Evolutionary conservation across 2,113 vertebrate species (phyloP), one percentile per base, ranked within the genome.

Genomic region (Lophura nycthemera): DNA sequence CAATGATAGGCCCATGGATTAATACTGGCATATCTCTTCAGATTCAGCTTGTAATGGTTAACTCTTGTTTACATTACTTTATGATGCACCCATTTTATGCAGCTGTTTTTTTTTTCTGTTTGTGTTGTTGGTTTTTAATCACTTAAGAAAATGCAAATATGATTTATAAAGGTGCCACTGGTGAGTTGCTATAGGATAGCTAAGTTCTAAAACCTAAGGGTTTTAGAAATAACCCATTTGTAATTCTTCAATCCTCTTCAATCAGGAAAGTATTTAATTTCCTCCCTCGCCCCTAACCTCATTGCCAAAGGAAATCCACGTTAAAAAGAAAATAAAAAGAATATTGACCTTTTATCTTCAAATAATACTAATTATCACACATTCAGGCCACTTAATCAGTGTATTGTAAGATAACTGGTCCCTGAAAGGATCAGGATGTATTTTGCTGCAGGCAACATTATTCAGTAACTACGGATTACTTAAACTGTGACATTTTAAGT

Each of bases 291-390:
- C 34, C 66, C 34, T 65, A 84, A 80, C 19, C 32, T 60, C 13
- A 17, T 65, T 77, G 69, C 38, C 52, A 65, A 22, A 45, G 52
- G 70, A 89, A 83, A 92, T 38, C 17, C 50, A 30, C 29, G 12
- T 73, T 76, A 47, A 40, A 79, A 36, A 27, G 6, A 84, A 50
- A 78, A 60, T 40, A 36, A 77, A 40, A 57, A 67, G 60, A 82
- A 56, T 83, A 87, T 50, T 57, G 66, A 88, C 87, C 66, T 96
- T 90, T 87, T 56, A 57, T 72, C 52, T 86, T 63, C 27, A 63
- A 73, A 32, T 73, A 85, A 70, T 79, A 25, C 83, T 73, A 93
- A 90, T 90, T 87, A 65, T 79, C 74, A 76, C 77, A 84, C 36
- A 70, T 77, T 88, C 52, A 73, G 69, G 81, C 65, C 56, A 48